Evolutionary conservation across 2,888 invertebrate species (phyloP).

Genomic region (Ophion obscuratus): DNA sequence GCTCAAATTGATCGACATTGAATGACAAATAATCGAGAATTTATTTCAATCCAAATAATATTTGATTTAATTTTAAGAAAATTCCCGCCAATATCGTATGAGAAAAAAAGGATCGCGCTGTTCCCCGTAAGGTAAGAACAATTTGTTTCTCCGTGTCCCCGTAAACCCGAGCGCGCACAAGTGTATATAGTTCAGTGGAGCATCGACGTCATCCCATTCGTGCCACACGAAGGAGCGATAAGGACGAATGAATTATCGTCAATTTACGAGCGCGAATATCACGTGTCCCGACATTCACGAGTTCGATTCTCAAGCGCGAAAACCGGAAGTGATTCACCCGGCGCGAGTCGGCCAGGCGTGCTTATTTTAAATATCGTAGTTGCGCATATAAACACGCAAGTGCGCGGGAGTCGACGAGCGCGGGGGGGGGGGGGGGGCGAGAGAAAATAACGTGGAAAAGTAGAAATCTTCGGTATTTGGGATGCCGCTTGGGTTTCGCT

Average conservation of each 20-base stretch:
- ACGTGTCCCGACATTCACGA: not conserved
- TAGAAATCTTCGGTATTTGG: conserved; percentile 6
- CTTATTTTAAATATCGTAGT: conserved; percentile 19
- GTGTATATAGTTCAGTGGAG: not conserved
- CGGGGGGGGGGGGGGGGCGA: not conserved
- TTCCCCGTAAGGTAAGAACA: too few relatives aligned
- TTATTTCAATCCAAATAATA: not conserved
- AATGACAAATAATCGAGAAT: not conserved
- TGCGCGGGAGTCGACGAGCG: not conserved
- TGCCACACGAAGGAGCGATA: conserved; percentile 8
- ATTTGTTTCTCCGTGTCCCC: not conserved
- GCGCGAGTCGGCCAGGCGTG: conserved; percentile 18
- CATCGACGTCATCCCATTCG: conserved; percentile 13
- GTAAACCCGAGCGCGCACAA: not conserved
- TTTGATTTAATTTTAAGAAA: not conserved
- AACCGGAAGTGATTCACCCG: conserved; percentile 53
- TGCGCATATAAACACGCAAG: conserved; percentile 4
- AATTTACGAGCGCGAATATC: conserved; percentile 19
- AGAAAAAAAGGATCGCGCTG: not conserved
- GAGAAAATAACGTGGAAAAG: conserved; percentile 37
- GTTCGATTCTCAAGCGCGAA: conserved; percentile 4
- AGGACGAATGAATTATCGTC: conserved; percentile 36
- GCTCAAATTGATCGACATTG: too few relatives aligned
- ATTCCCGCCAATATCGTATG: not conserved
- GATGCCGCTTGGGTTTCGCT: conserved; percentile 16